Conservation (phyloP, 1,140 invertebrate species). For the Melitaea cinxia region DNA sequence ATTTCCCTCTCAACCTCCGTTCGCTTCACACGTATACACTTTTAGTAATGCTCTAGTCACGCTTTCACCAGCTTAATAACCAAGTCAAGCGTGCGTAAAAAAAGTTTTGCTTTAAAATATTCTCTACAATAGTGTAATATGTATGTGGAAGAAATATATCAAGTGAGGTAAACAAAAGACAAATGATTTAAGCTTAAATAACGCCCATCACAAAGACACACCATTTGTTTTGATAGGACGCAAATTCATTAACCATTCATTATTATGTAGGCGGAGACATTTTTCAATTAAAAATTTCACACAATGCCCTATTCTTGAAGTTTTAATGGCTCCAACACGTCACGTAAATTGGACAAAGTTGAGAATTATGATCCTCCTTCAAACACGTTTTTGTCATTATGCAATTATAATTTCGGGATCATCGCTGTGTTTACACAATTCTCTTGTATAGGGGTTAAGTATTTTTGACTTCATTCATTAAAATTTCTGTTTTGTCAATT, state of each 20-base stretch:
- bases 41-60: too few relatives aligned
- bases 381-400: constrained; percentile 13
- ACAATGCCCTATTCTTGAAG: constrained; percentile 1
- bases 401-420: constrained; percentile 16
- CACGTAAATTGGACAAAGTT: constrained; percentile 16
- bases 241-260: background rate
- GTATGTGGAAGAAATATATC: too few relatives aligned
- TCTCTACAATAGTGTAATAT: too few relatives aligned
- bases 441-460: background rate
- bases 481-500: too few relatives aligned
- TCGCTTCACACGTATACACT: too few relatives aligned
- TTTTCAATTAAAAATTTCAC: constrained; percentile 10
- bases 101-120: too few relatives aligned
- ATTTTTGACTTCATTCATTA: background rate
- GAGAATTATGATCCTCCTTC: constrained; percentile 4
- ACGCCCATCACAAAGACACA: background rate
- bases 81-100: too few relatives aligned
- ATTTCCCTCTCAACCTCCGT: too few relatives aligned
- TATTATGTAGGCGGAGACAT: background rate
- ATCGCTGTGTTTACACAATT: background rate
- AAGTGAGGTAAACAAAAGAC: background rate
- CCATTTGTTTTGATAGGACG: background rate
- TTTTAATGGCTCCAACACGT: constrained; percentile 17
- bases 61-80: too few relatives aligned
- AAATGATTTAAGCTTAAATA: background rate